phyloP scores from a whole-genome alignment of 2,113 vertebrate species.

The Etheostoma spectabile region DNA sequence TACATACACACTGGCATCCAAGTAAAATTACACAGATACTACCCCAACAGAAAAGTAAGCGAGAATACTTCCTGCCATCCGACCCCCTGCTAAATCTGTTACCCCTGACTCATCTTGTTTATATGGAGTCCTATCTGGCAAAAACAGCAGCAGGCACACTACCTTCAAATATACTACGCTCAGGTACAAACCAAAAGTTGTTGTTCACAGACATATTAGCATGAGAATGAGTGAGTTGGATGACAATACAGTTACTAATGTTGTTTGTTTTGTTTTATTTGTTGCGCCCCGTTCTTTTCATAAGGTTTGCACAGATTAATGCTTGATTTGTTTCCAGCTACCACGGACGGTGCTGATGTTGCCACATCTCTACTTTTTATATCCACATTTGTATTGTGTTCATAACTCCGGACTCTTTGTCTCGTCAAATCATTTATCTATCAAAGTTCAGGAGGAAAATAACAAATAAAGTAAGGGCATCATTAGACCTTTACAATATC shows the following conservation, averaged over 20 bases:
- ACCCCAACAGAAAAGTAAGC: constrained; percentile 49
- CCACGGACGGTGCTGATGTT: neutral
- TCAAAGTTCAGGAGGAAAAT: constrained; percentile 50
- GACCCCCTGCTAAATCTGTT: constrained; percentile 77
- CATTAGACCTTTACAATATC: constrained; percentile 27
- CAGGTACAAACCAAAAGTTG: constrained; percentile 39
- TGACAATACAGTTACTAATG: constrained; percentile 46
- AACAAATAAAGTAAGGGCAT: constrained; percentile 39
- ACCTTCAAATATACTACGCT: constrained; percentile 41
- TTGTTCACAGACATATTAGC: constrained; percentile 65
- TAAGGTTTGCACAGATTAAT: constrained; percentile 18
- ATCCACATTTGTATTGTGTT: constrained; percentile 45
- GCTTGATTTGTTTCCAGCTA: constrained; percentile 48
- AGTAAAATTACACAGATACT: constrained; percentile 48
- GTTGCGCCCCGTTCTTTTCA: constrained; percentile 52
- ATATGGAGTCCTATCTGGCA: constrained; percentile 73
- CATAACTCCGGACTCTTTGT: constrained; percentile 39
- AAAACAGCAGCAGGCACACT: constrained; percentile 59
- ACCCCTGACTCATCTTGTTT: constrained; percentile 73
- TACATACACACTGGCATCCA: constrained; percentile 37
- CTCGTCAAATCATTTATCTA: constrained; percentile 49
- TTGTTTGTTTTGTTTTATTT: constrained; percentile 66
- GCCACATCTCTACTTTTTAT: constrained; percentile 24
- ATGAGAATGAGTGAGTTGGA: constrained; percentile 24
- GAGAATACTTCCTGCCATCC: constrained; percentile 35